phyloP scores from a whole-genome alignment of 2,888 invertebrate species.

The Sinohyriopsis cumingii region DNA sequence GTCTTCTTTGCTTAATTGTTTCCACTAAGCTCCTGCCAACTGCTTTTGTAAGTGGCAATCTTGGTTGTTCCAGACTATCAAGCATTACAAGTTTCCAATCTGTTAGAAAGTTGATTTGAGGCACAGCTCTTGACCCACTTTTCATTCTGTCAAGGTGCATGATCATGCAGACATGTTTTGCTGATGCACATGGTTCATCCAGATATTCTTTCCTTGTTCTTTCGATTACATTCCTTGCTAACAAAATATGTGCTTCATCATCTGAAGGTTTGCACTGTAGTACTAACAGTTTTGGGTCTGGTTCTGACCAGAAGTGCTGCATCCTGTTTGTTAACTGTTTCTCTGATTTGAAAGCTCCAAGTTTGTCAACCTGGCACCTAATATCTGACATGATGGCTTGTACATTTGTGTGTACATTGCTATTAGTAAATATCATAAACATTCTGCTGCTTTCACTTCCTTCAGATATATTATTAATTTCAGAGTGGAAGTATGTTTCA shows the following conservation, averaged over 20 bases:
- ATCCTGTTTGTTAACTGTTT: conserved; percentile 20
- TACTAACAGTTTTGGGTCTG: conserved; percentile 8
- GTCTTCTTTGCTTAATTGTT: conserved; percentile 19
- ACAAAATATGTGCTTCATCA: conserved; percentile 21
- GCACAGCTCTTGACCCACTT: too few relatives aligned
- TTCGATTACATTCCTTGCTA: conserved; percentile 22
- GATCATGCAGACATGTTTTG: not conserved
- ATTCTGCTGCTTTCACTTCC: not conserved
- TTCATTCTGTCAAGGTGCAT: conserved; percentile 1
- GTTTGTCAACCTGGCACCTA: conserved; percentile 14
- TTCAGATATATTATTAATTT: not conserved
- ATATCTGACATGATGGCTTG: not conserved
- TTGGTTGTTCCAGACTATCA: conserved; percentile 33
- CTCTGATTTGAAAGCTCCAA: conserved; percentile 32
- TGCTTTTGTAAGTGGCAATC: conserved; percentile 15
- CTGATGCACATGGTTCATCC: not conserved
- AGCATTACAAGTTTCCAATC: conserved; percentile 40
- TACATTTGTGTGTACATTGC: conserved; percentile 15
- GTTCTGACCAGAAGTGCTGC: conserved; percentile 16
- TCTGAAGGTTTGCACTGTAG: conserved; percentile 21
- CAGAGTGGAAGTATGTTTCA: conserved; percentile 1
- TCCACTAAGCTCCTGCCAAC: conserved; percentile 14
- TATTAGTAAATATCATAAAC: conserved; percentile 22
- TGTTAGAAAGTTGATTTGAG: conserved; percentile 41
- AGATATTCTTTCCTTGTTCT: not conserved